Evolutionary conservation across 2,797 vertebrate species (phyloP).

Genomic region (Gymnothorax javanicus): DNA sequence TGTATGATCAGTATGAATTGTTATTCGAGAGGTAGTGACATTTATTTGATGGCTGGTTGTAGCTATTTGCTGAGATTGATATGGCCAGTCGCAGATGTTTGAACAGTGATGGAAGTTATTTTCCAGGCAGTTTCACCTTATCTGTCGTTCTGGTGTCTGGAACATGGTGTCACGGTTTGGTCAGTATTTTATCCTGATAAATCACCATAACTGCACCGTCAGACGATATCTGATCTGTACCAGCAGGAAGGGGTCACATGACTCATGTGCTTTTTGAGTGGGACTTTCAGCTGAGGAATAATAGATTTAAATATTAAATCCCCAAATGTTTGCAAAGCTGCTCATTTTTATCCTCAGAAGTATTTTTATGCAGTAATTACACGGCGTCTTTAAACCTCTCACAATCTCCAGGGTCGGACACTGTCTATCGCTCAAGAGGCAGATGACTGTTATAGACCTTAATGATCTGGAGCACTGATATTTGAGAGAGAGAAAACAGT

Average conservation of each 20-base stretch:
- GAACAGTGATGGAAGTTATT: background rate
- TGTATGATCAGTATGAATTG: no score
- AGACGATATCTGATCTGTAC: background rate
- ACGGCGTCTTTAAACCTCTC: background rate
- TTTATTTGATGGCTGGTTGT: background rate
- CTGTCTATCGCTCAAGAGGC: background rate
- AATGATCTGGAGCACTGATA: conserved; percentile 4
- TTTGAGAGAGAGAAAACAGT: conserved; percentile 18
- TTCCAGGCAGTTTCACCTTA: background rate
- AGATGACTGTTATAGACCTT: conserved; percentile 18
- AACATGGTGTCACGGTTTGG: background rate
- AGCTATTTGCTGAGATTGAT: background rate
- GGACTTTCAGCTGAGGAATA: background rate
- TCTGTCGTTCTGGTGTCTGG: background rate
- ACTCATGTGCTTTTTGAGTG: background rate
- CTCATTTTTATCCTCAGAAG: background rate
- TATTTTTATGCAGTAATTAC: conserved; percentile 6
- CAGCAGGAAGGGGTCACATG: background rate
- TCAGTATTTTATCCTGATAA: background rate
- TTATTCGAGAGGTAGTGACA: no score
- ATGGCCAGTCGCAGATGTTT: background rate
- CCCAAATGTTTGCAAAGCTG: background rate
- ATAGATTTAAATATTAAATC: background rate
- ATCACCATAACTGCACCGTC: background rate
- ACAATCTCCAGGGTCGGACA: background rate